These are phyloP conservation scores for Rutpela maculata DNA, from an alignment of 2,888 invertebrate genomes.

Conservation along the genomic window DNA sequence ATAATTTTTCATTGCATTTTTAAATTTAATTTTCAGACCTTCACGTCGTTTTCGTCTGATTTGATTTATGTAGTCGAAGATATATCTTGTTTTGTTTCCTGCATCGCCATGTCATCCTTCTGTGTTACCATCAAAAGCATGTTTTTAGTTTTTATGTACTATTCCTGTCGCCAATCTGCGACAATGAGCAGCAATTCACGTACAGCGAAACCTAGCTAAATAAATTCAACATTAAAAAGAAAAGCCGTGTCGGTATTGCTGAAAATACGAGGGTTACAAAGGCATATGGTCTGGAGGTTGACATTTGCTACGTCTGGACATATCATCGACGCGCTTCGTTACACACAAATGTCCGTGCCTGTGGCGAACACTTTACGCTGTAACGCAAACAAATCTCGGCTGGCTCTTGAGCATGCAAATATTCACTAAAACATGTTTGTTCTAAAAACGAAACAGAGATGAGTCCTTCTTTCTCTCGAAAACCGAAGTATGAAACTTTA, in stretches of 20 bases:
- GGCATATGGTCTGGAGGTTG: conserved; percentile 46
- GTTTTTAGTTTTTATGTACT: neutral
- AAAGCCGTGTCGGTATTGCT: neutral
- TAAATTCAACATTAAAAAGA: conserved; percentile 1
- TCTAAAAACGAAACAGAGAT: neutral
- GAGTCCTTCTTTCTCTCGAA: neutral
- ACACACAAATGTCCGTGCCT: conserved; percentile 50
- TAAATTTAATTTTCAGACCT: no score
- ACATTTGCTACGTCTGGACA: conserved; percentile 58
- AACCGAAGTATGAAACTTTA: no score
- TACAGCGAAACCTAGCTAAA: neutral
- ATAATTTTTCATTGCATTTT: no score
- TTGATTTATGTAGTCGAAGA: no score
- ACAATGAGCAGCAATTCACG: neutral
- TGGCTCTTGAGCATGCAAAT: conserved; percentile 29
- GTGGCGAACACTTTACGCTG: conserved; percentile 38
- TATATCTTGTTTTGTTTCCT: no score
- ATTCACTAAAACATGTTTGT: neutral
- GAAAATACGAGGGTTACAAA: conserved; percentile 10
- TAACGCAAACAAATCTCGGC: conserved; percentile 34
- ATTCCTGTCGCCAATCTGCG: neutral
- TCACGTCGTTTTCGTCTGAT: no score
- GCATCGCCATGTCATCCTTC: no score
- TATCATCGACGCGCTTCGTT: conserved; percentile 57
- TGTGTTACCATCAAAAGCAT: neutral